A percentile compares a stretch with the other conserved stretches of the same genome.
Evolutionary conservation across 2,797 vertebrate species (phyloP).

Genomic region (Mormyrus proboscirostris): DNA sequence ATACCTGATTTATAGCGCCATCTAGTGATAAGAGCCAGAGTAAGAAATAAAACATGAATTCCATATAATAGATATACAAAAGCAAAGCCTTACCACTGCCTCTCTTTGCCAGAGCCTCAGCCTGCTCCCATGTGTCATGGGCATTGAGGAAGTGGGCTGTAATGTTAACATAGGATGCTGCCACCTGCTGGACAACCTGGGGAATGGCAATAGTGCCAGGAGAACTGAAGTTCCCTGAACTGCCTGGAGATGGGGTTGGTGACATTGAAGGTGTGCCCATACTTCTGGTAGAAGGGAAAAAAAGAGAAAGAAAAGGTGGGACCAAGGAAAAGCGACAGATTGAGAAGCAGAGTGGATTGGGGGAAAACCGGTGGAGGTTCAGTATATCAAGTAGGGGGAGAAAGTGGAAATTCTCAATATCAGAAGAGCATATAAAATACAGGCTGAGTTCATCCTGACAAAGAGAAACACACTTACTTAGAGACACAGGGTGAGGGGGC

Average conservation of each 20-base stretch:
- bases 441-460: neutral
- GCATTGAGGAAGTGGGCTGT: constrained; percentile 78
- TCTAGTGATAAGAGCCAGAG: neutral
- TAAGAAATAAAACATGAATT: neutral
- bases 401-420: neutral
- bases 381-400: neutral
- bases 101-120: constrained; percentile 66
- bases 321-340: neutral
- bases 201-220: constrained; percentile 60
- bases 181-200: constrained; percentile 69
- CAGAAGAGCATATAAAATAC: neutral
- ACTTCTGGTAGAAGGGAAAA: constrained; percentile 51
- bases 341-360: neutral
- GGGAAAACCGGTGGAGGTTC: neutral
- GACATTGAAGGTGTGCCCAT: constrained; percentile 67
- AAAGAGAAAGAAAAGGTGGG: neutral
- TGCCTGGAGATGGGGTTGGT: constrained; percentile 69
- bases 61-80: neutral
- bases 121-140: constrained; percentile 83
- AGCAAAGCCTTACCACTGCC: constrained; percentile 67
- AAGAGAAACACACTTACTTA: constrained; percentile 60
- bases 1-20: neutral
- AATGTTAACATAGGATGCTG: constrained; percentile 80
- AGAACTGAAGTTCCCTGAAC: constrained; percentile 52
- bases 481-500: constrained; percentile 62